A percentile compares a stretch with the other conserved stretches of the same genome.
These are phyloP conservation scores for Periophthalmus magnuspinnatus DNA, from an alignment of 2,797 vertebrate genomes.

Conservation along the genomic window DNA sequence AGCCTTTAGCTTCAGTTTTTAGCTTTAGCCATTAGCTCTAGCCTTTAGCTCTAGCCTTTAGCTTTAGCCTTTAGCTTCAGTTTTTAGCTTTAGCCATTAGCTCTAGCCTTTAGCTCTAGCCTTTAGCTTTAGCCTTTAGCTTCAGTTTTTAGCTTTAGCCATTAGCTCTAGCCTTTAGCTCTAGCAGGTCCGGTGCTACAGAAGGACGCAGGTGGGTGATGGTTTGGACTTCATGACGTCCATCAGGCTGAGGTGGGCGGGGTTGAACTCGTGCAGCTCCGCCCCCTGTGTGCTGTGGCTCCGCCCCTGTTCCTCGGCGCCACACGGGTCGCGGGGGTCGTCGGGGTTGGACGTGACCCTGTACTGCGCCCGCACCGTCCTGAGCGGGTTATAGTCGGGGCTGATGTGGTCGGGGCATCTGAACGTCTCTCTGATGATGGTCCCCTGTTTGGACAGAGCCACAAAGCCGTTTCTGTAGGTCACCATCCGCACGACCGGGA, in stretches of 20 bases:
- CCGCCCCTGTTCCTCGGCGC: constrained; percentile 41
- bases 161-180: no score
- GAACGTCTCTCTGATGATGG: constrained; percentile 74
- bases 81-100: no score
- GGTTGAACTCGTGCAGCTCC: constrained; percentile 58
- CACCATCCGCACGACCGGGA: constrained; percentile 69
- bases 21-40: no score
- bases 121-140: no score
- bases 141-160: no score
- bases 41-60: no score
- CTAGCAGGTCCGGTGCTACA: constrained; percentile 41
- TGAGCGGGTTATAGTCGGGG: constrained; percentile 70
- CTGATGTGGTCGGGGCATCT: constrained; percentile 59
- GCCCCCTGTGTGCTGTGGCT: not conserved
- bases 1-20: no score
- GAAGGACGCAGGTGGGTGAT: constrained; percentile 65
- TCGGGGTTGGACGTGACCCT: constrained; percentile 61
- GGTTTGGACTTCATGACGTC: constrained; percentile 55
- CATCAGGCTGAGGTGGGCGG: constrained; percentile 59
- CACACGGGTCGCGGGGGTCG: constrained; percentile 33
- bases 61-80: no score
- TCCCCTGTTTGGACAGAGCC: constrained; percentile 70
- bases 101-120: no score
- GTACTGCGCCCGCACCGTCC: constrained; percentile 68
- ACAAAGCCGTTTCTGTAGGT: constrained; percentile 76